Base-by-base conservation (phyloP, 2,113 vertebrate species). In the Ursus arctos region DNA sequence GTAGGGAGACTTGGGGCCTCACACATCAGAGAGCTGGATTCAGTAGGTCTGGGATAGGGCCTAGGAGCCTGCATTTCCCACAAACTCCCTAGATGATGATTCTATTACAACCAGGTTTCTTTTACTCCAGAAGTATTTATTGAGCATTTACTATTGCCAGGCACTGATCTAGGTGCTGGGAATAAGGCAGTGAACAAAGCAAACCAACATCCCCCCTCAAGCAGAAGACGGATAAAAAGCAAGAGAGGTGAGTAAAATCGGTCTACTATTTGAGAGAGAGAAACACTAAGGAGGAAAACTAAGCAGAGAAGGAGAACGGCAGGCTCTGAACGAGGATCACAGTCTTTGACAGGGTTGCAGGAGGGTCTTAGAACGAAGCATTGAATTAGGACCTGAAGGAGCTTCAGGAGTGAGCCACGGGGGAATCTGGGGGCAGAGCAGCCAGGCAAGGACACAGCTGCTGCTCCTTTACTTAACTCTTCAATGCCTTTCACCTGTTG, bases 371-470 rank as follows among this genome's bases (percentile, higher is more conserved):
- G 15, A 28, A 40, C 12, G 47, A 65, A 47, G n/a, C 57, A 33
- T 4, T 36, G 33, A 59, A 33, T 19, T 72, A 51, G 57, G 36
- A 69, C 65, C 83, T 36, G 74, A n/a, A n/a, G 63, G 40, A 10
- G 26, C 28, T 28, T 33, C 2, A 4, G 49, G 11, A 19, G 36
- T 10, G 40, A 40, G 69, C 51, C 18, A 0, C 0, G 0, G 24
- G 31, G 36, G 31, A 12, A 13, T 3, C 28, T 6, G 1, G 12
- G 40, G 33, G 22, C 36, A 67, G 36, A 67, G 4, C 16, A 47
- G 4, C 28, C 55, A 24, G 12, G 8, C 4, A 7, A 76, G 49
- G 59, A 22, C 19, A n/a, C 33, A 57, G 19, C 28, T 31, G 28
- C 71, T 9, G 36, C 43, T 71, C 21, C 59, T 21, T 59, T 55